phyloP scores from a whole-genome alignment of 2,797 vertebrate genomes.

The Falco columbarius region DNA sequence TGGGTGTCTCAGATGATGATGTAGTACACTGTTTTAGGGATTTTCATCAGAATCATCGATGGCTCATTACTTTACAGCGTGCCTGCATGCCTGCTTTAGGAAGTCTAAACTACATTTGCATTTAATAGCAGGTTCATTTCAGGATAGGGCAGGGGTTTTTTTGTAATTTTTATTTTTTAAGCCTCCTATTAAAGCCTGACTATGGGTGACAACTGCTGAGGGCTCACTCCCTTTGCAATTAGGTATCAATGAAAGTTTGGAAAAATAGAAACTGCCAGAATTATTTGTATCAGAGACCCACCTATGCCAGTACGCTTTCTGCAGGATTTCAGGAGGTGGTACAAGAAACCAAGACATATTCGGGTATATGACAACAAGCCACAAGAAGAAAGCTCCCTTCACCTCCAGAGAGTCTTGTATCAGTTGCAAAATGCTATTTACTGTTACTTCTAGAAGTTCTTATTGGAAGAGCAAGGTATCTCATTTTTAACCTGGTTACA shows the following conservation, averaged over 20 bases:
- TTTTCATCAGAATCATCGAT: background rate
- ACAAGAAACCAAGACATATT: background rate
- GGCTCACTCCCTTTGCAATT: background rate
- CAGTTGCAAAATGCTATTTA: background rate
- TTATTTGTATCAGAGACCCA: background rate
- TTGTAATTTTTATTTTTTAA: background rate
- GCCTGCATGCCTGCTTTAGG: background rate
- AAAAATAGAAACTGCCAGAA: background rate
- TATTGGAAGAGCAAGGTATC: background rate
- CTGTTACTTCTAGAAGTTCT: background rate
- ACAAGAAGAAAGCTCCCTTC: background rate
- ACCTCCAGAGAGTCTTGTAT: background rate
- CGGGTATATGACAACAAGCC: background rate
- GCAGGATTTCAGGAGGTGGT: background rate
- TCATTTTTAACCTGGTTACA: background rate
- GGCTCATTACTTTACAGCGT: background rate
- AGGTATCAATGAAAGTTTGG: background rate
- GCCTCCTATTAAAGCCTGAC: background rate
- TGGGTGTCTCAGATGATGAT: background rate
- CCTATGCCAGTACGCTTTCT: background rate
- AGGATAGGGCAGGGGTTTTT: rapidly evolving
- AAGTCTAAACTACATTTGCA: background rate
- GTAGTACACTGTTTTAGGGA: background rate
- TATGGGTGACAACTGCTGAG: background rate
- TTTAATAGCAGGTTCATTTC: background rate